Conservation (phyloP, 2,888 invertebrate genomes). For the Lasioglossum leucozonium region DNA sequence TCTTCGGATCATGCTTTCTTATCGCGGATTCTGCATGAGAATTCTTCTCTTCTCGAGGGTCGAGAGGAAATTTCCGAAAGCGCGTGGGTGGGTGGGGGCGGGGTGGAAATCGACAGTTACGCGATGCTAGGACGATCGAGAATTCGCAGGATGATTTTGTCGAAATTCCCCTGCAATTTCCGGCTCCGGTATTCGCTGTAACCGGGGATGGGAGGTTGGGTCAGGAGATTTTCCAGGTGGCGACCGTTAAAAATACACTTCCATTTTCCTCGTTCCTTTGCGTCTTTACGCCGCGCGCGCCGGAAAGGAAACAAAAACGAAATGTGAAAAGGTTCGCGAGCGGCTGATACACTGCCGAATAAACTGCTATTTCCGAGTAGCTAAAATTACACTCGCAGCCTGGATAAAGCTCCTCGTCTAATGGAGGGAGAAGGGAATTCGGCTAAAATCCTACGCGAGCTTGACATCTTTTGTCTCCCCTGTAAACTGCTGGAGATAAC, state of each 20-base stretch:
- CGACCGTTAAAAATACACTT: conserved; percentile 32
- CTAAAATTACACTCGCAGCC: conserved; percentile 13
- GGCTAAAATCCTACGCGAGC: background rate
- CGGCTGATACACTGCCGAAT: conserved; percentile 37
- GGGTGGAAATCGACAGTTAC: background rate
- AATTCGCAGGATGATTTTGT: conserved; percentile 15
- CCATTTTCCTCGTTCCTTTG: conserved; percentile 36
- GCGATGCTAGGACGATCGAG: conserved; percentile 1
- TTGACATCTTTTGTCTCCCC: conserved; percentile 5
- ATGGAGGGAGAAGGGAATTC: background rate
- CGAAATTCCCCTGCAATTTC: conserved; percentile 29
- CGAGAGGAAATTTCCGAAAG: conserved; percentile 18
- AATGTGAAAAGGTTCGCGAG: conserved; percentile 45
- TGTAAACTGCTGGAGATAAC: background rate
- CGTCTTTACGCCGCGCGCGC: background rate
- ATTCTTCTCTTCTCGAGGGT: background rate
- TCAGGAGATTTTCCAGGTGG: conserved; percentile 21
- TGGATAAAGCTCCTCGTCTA: conserved; percentile 2
- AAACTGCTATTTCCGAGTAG: conserved; percentile 43
- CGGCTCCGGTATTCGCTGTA: background rate
- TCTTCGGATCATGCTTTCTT: conserved; percentile 1
- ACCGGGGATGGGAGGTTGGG: conserved; percentile 1
- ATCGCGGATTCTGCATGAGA: conserved; percentile 24
- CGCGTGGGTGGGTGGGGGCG: no score
- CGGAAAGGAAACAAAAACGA: conserved; percentile 24